Base-by-base conservation (phyloP, 2,888 invertebrate species). In the Cheilosia impressa region DNA sequence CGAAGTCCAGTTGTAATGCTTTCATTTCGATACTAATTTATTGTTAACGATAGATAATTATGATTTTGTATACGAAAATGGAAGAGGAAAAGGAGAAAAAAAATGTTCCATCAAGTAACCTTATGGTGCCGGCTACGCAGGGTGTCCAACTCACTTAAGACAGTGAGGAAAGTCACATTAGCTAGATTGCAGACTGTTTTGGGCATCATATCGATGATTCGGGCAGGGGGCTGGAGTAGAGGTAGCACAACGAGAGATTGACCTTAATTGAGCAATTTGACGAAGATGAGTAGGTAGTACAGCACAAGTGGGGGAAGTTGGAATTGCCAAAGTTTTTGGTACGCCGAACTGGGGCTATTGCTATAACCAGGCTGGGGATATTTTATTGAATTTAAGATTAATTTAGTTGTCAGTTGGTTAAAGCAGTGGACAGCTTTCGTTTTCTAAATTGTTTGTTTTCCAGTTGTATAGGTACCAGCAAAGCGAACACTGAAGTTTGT, bases 31-130 rank as follows among this genome's bases (percentile, higher is more conserved):
- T 85, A 81, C 72, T 81, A 85, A 85, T 85, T 85, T 85, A 85
- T 85, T 85, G 77, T 77, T 85, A 85, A 85, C 85, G 81, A 85
- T 85, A 85, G 85, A 85, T 85, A 85, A 85, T 85, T 85, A 85
- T 77, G 85, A 85, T 81, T 85, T 81, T 78, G 45, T 79, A 55
- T 57, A 38, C 47, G 68, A 38, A 38, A 38, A 27, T 43, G 63
- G 63, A 13, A 60, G n/a, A 47, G 38, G 45, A 31, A 19, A 2
- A 38, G 5, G 38, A 31, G 3, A 43, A 38, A 71, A 53, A 55
- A 60, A 55, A 38, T 34, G n/a, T 68, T 78, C 45, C 57, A 83
- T 83, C 57, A 52, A 53, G 22, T 53, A 60, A 66, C 75, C 79
- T 55, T 79, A 76, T 76, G 84, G 79, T 60, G 31, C 50, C 58